Evolutionary conservation across 2,888 invertebrate species (phyloP).

Genomic region (Laspeyria flexula): DNA sequence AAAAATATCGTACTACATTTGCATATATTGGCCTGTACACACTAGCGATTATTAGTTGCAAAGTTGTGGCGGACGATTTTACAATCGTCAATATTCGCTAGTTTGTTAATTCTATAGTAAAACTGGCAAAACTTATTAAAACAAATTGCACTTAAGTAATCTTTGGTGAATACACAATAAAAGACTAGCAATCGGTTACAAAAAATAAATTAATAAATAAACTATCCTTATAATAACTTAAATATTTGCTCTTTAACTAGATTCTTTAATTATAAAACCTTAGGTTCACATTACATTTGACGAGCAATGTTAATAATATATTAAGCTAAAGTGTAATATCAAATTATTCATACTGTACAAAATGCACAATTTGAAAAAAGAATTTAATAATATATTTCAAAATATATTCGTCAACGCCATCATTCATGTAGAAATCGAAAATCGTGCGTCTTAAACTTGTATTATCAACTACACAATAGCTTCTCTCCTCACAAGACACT

Average conservation of each 20-base stretch:
- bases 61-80: neutral
- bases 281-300: slow-evolving; percentile 20
- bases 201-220: slow-evolving; percentile 47
- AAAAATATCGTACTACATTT: neutral
- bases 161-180: slow-evolving; percentile 51
- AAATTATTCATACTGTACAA: neutral
- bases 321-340: neutral
- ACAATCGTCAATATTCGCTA: neutral
- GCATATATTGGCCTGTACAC: neutral
- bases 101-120: neutral
- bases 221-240: slow-evolving; percentile 39
- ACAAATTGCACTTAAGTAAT: slow-evolving; percentile 52
- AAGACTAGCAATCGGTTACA: slow-evolving; percentile 47
- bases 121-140: slow-evolving; percentile 17
- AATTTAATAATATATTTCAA: no score
- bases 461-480: no score
- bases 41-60: neutral
- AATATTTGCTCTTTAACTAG: slow-evolving; percentile 30
- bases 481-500: no score
- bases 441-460: no score
- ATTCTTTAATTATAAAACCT: slow-evolving; percentile 16
- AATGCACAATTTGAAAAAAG: no score
- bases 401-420: no score
- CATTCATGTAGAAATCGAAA: no score
- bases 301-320: slow-evolving; percentile 16